These are phyloP conservation scores for Agrochola litura DNA, from an alignment of 2,888 invertebrate genomes.

Conservation along the genomic window DNA sequence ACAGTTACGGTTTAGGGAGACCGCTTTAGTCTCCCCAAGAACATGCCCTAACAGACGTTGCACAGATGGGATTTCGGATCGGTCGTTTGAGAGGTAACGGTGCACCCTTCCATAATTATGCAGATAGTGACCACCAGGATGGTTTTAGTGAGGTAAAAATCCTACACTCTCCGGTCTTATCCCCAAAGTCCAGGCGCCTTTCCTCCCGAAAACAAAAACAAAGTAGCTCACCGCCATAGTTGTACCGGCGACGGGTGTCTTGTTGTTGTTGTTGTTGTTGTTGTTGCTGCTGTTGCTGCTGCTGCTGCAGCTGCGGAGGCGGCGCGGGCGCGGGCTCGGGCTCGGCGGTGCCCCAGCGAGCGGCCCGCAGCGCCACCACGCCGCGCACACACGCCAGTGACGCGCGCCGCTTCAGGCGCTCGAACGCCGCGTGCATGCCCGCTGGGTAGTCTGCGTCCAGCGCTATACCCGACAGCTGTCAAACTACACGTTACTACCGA, in stretches of 20 bases:
- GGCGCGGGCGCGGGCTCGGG: constrained; percentile 71
- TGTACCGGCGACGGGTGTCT: constrained; percentile 62
- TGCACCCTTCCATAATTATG: neutral
- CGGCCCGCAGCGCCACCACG: constrained; percentile 84
- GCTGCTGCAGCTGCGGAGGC: constrained; percentile 30
- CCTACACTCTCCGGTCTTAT: neutral
- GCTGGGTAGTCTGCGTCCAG: constrained; percentile 88
- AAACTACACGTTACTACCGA: constrained; percentile 40
- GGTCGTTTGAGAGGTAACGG: neutral
- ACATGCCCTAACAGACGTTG: neutral
- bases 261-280: constrained; percentile 17
- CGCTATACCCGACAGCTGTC: constrained; percentile 87
- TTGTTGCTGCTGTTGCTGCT: constrained; percentile 13
- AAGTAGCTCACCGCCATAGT: constrained; percentile 50
- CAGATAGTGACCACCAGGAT: neutral
- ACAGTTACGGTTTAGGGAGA: neutral
- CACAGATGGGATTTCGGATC: neutral
- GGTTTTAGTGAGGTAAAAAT: neutral
- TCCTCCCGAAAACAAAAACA: neutral
- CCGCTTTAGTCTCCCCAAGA: neutral
- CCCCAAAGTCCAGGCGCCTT: neutral
- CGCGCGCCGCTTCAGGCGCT: constrained; percentile 84
- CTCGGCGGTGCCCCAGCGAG: constrained; percentile 88
- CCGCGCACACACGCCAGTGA: constrained; percentile 80
- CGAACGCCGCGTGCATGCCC: constrained; percentile 87